Conservation (phyloP, 2,797 vertebrate genomes). For the Pipistrellus pipistrellus region DNA sequence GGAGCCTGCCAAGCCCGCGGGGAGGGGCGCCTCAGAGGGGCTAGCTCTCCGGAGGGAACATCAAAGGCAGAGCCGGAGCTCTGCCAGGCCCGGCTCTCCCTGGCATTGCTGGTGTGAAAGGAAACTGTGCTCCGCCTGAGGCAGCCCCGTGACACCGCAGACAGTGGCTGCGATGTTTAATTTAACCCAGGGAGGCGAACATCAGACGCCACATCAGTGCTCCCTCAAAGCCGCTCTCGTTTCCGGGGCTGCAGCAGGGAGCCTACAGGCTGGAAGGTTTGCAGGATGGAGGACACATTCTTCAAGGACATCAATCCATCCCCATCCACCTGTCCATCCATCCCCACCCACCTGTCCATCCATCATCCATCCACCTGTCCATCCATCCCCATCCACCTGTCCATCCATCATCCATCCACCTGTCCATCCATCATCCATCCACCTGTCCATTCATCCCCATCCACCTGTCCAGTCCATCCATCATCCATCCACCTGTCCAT, state of each 20-base stretch:
- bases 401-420: neutral
- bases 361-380: neutral
- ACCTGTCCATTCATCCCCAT: neutral
- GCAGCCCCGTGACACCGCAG: neutral
- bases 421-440: neutral
- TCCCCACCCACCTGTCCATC: neutral
- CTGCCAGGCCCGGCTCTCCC: neutral
- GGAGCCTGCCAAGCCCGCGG: neutral
- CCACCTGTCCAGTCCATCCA: too few species aligned
- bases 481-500: neutral
- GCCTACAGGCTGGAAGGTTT: neutral
- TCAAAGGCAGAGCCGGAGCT: slow-evolving; percentile 16
- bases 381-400: too few species aligned
- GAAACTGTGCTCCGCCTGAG: neutral
- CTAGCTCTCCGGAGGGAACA: neutral
- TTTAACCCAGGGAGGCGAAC: slow-evolving; percentile 45
- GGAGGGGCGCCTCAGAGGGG: neutral
- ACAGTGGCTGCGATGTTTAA: slow-evolving; percentile 63
- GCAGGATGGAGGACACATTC: neutral
- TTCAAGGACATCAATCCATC: neutral
- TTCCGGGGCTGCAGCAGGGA: neutral
- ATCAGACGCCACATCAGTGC: neutral
- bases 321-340: neutral
- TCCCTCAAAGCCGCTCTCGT: neutral
- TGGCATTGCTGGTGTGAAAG: neutral